Evolutionary conservation across 2,797 vertebrate genomes (phyloP).

Genomic region (Novumbra hubbsi): DNA sequence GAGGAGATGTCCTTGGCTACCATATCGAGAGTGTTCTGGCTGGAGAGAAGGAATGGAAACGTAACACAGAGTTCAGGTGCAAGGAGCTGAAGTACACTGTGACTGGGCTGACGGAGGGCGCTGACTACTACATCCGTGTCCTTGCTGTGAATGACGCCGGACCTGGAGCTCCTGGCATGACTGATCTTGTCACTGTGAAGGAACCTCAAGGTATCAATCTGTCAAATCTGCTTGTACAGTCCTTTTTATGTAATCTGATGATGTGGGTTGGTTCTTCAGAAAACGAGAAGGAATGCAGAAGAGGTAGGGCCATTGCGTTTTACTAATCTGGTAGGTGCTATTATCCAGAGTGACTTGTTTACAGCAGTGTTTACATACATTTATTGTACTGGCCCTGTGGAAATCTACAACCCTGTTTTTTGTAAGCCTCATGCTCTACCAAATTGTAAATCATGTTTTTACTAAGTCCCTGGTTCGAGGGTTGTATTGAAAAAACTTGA

Average conservation of each 20-base stretch:
- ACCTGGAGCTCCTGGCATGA: constrained; percentile 91
- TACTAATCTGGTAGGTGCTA: no score
- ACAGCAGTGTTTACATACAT: no score
- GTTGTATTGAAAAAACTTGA: background rate
- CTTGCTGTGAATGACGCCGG: constrained; percentile 91
- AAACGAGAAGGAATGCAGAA: no score
- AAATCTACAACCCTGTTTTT: no score
- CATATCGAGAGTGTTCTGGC: constrained; percentile 88
- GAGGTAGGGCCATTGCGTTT: no score
- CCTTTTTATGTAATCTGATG: background rate
- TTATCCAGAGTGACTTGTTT: no score
- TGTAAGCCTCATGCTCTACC: no score
- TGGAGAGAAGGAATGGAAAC: constrained; percentile 91
- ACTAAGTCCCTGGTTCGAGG: no score
- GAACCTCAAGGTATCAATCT: constrained; percentile 87
- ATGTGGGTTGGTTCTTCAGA: background rate
- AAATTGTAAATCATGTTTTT: no score
- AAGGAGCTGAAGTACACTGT: constrained; percentile 87
- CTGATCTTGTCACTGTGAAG: constrained; percentile 84
- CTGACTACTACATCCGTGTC: constrained; percentile 91
- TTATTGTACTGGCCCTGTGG: no score
- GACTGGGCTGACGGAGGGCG: constrained; percentile 89
- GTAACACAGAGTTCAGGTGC: constrained; percentile 90
- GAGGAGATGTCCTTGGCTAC: constrained; percentile 94
- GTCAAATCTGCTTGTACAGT: background rate